Conservation (phyloP, 2,797 vertebrate species). For the Carapus acus region DNA sequence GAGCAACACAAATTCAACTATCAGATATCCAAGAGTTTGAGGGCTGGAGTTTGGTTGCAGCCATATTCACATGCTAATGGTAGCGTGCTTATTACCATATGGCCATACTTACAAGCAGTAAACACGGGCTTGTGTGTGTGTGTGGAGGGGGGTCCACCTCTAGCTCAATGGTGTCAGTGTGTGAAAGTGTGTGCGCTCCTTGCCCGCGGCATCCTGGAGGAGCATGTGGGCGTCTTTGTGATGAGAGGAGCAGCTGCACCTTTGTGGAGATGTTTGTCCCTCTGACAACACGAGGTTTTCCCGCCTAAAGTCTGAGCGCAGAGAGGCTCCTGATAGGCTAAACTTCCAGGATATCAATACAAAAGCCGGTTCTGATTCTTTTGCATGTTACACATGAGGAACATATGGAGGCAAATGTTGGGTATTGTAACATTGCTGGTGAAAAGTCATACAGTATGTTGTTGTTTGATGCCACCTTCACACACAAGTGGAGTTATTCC, state of each 20-base stretch:
- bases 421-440: too few relatives aligned
- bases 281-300: neutral
- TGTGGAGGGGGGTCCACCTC: constrained; percentile 24
- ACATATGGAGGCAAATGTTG: too few relatives aligned
- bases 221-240: constrained; percentile 25
- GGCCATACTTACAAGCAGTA: constrained; percentile 15
- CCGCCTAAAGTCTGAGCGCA: constrained; percentile 7
- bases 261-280: constrained; percentile 17
- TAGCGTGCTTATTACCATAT: constrained; percentile 33
- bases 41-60: constrained; percentile 6
- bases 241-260: constrained; percentile 27
- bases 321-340: neutral
- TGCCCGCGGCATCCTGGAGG: constrained; percentile 5
- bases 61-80: constrained; percentile 30
- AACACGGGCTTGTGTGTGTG: constrained; percentile 4
- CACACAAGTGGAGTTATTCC: too few relatives aligned
- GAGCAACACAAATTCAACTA: constrained; percentile 19
- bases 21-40: constrained; percentile 9
- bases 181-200: constrained; percentile 19
- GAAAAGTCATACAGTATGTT: too few relatives aligned
- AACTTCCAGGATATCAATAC: too few relatives aligned
- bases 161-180: constrained; percentile 15
- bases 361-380: too few relatives aligned
- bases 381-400: too few relatives aligned
- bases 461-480: too few relatives aligned